Evolutionary conservation across 2,888 invertebrate genomes (phyloP).

Genomic region (Xanthostigma xanthostigma): DNA sequence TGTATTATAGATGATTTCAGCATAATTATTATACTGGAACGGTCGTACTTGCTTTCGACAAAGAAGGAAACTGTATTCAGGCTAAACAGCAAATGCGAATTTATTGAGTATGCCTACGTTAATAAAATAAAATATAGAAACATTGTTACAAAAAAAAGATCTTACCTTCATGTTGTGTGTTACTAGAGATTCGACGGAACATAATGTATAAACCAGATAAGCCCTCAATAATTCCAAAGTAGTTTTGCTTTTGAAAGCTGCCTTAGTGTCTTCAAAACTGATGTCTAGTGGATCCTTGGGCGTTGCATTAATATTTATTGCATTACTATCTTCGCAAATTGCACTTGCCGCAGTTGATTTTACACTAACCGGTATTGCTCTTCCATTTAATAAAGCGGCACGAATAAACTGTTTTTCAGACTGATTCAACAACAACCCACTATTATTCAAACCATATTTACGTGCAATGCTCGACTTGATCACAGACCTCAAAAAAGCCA

Average conservation of each 20-base stretch:
- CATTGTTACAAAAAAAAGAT: conserved; percentile 10
- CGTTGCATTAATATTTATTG: conserved; percentile 6
- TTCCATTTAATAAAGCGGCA: not conserved
- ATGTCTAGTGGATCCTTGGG: conserved; percentile 61
- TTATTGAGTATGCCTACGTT: too few species aligned
- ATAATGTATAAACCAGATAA: conserved; percentile 81
- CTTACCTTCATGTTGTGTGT: conserved; percentile 87
- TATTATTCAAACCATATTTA: conserved; percentile 25
- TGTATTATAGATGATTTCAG: too few species aligned
- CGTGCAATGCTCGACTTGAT: conserved; percentile 27
- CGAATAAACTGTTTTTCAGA: too few species aligned
- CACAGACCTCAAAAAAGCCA: conserved; percentile 34
- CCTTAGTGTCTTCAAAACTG: conserved; percentile 73
- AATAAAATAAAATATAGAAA: too few species aligned
- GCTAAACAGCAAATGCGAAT: too few species aligned
- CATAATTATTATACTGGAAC: too few species aligned
- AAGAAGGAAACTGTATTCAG: too few species aligned
- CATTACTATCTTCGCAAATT: not conserved
- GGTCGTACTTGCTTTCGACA: too few species aligned
- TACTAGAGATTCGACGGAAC: conserved; percentile 74
- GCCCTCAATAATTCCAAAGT: conserved; percentile 83
- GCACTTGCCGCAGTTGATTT: conserved; percentile 7
- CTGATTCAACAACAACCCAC: conserved; percentile 12
- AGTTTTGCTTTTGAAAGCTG: conserved; percentile 92
- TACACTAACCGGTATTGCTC: conserved; percentile 4